Base-by-base conservation (phyloP, 2,888 invertebrate genomes). In the Drosophila prolongata region DNA sequence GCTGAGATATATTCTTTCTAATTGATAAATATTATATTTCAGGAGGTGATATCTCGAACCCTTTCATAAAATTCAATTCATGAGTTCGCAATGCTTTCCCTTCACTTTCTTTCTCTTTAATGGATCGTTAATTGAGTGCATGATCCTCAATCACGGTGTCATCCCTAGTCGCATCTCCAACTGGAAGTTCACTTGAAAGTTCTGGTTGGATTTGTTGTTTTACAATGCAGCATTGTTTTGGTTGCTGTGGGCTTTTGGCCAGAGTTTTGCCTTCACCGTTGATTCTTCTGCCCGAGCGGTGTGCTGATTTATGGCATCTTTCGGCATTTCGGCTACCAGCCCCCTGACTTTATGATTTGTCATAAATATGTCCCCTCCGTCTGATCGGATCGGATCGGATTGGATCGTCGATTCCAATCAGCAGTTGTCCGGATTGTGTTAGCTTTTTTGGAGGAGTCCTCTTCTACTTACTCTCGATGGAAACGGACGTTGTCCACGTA, bases 401-500 rank as follows among this genome's bases (percentile, higher is more conserved):
- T n/a, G 46, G 27, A n/a, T 49, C 40, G 10, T 38, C 19, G 42
- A 49, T n/a, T 42, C 49, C 55, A 55, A 67, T 67, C 54, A 61
- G 68, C 16, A 9, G 30, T 24, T 46, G 35, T 35, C 50, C 44
- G 50, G 47, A 6, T 11, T 14, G 34, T 34, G 44, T 34, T 14
- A 34, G 30, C 27, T 11, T 13, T 44, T 24, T 13, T 34, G 14
- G 11, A 30, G 30, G 30, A 30, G 30, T 30, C 2, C 30, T 30
- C 30, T 34, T 34, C 16, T 47, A 87, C 92, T 93, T 92, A 95
- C 95, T 94, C 95, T 95, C 91, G 95, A 94, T 93, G 95, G 95
- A 93, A 95, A 95, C 89, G 95, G 95, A 92, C 95, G 94, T 93
- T 95, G 95, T 93, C 95, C 95, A 93, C 95, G 93, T 87, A 95